Conservation (phyloP, 2,888 invertebrate species). For the Hydrotaea cyrtoneurina region DNA sequence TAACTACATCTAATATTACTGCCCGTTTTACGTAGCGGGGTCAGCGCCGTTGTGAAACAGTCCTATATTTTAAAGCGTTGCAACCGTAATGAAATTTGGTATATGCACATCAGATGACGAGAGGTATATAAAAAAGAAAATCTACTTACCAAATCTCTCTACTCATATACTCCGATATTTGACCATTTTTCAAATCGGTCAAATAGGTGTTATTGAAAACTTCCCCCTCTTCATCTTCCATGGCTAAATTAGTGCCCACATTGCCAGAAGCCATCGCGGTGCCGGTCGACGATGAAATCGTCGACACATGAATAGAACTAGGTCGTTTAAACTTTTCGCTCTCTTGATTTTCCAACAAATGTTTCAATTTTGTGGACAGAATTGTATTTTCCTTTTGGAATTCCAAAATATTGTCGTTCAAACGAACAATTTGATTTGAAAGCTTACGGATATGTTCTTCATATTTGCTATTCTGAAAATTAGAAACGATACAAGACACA, state of each 20-base stretch:
- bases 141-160: constrained; percentile 73
- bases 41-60: no score
- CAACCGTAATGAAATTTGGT: no score
- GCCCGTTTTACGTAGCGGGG: no score
- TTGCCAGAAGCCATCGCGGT: constrained; percentile 66
- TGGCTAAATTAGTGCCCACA: constrained; percentile 82
- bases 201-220: constrained; percentile 91
- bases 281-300: constrained; percentile 59
- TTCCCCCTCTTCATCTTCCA: constrained; percentile 94
- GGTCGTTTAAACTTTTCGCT: constrained; percentile 72
- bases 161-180: constrained; percentile 77
- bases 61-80: no score
- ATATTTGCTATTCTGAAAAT: constrained; percentile 74
- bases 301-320: constrained; percentile 66
- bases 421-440: constrained; percentile 77
- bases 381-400: constrained; percentile 78
- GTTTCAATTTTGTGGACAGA: constrained; percentile 76
- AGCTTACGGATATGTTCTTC: constrained; percentile 77
- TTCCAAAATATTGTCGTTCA: constrained; percentile 79
- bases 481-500: background rate
- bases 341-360: constrained; percentile 70
- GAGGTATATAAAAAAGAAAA: no score
- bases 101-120: no score
- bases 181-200: constrained; percentile 84
- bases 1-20: no score